Evolutionary conservation across 2,113 vertebrate genomes (phyloP), one percentile per base, ranked within the genome.

Genomic region (Irena cyanogastra): DNA sequence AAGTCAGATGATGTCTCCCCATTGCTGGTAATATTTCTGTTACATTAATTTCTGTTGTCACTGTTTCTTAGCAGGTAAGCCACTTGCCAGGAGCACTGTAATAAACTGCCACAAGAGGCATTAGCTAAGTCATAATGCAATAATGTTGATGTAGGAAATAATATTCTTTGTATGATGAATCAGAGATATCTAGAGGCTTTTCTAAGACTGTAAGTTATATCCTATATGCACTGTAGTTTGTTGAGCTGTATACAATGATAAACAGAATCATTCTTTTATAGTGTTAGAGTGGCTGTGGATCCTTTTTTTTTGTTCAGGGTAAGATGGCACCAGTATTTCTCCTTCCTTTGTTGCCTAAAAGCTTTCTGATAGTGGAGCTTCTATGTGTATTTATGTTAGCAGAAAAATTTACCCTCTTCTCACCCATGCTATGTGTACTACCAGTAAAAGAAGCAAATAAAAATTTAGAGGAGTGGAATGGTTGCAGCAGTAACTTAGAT

Each of bases 21-120:
- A 69, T 95, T 13, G 37, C 89, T 93, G 72, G 85, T 79, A 97
- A 91, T 95, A 95, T 97, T 96, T 97, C 66, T 75, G 78, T 95
- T 93, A 94, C 77, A 96, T 94, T 96, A 89, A 89, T 96, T 95
- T 96, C 77, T 90, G 72, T 96, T 97, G 86, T 96, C 81, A 94
- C 50, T 90, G 19, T 93, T 94, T 97, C 90, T 97, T 97, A 95
- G 94, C 90, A 98, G 94, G 97, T 97, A 94, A 84, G 89, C 63
- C 60, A 61, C 85, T 11, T 92, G 94, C 92, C 72, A 95, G 70
- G 83, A 95, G 75, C 91, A 81, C 49, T 80, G 63, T 72, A 94
- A 97, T 87, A 96, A 97, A 76, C 80, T 97, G 89, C 91, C 84
- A 95, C 63, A 76, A 77, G 76, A 93, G 61, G 63, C 37, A 89